Percentiles rank a stretch among this genome's conserved stretches.
Conservation (phyloP, 30 jellyfish, hydroid and myxozoan species). For the Aurelia aurita region DNA sequence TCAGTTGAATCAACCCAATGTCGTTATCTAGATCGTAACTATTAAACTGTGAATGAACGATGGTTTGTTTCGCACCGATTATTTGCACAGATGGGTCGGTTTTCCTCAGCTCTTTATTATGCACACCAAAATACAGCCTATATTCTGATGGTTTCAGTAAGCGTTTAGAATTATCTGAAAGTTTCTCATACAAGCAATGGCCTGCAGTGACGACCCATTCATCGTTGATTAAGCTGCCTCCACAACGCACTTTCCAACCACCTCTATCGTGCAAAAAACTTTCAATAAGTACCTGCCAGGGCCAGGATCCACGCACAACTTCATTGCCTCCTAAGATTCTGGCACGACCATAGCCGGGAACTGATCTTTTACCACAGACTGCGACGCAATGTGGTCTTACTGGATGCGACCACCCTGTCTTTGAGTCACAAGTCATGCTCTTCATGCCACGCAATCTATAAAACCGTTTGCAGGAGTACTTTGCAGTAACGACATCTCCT, state of each 20-base stretch:
- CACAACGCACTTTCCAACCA: conserved; percentile 95
- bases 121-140: conserved; percentile 88
- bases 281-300: conserved; percentile 98
- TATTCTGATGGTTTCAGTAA: conserved; percentile 72
- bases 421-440: conserved; percentile 67
- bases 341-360: conserved; percentile 68
- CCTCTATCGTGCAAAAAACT: conserved; percentile 48
- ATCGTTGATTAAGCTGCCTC: conserved; percentile 90
- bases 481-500: conserved; percentile 71
- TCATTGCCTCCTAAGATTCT: conserved; percentile 90
- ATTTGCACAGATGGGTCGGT: conserved; percentile 61
- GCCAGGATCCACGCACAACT: conserved; percentile 92
- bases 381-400: conserved; percentile 91
- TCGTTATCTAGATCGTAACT: conserved; percentile 78
- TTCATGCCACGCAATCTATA: conserved; percentile 83
- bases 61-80: conserved; percentile 38
- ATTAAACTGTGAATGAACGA: conserved; percentile 77
- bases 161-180: conserved; percentile 39
- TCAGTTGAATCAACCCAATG: conserved; percentile 88
- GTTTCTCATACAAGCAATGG: conserved; percentile 88
- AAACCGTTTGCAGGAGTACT: conserved; percentile 76
- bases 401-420: conserved; percentile 77
- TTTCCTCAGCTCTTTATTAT: conserved; percentile 69
- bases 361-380: conserved; percentile 83
- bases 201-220: conserved; percentile 99